These are phyloP conservation scores for Xylophagus ater DNA, from an alignment of 2,888 invertebrate species.

Conservation along the genomic window DNA sequence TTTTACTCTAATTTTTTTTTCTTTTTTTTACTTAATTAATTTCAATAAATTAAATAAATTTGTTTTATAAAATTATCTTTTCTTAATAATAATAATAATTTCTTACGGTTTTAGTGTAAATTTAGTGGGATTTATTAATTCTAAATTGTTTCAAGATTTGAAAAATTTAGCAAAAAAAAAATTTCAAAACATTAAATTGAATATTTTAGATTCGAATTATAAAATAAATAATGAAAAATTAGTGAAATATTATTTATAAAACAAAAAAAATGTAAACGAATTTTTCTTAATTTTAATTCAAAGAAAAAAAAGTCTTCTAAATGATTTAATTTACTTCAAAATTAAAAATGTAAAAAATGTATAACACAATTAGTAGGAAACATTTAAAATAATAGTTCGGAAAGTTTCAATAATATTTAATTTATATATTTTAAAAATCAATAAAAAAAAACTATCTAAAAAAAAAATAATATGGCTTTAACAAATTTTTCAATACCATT, in stretches of 20 bases:
- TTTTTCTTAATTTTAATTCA: background rate
- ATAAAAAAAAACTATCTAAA: background rate
- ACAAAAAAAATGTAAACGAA: background rate
- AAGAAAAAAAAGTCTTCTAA: background rate
- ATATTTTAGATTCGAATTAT: no score
- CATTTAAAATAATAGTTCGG: background rate
- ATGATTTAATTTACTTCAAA: background rate
- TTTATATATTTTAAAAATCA: background rate
- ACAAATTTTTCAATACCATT: slow-evolving; percentile 39
- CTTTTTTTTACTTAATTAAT: slow-evolving; percentile 4
- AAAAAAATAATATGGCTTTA: slow-evolving; percentile 29
- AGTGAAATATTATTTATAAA: no score
- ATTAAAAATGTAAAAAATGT: no score
- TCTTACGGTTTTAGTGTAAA: background rate
- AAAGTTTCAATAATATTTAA: background rate
- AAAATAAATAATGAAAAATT: no score
- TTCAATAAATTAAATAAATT: slow-evolving; percentile 5
- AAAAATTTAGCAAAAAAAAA: background rate
- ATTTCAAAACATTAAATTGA: no score
- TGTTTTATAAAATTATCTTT: slow-evolving; percentile 4
- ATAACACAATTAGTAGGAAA: no score
- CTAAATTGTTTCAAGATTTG: no score
- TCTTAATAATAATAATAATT: slow-evolving; percentile 5
- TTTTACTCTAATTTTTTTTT: slow-evolving; percentile 6
- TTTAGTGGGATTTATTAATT: no score